A percentile compares a stretch with the other conserved stretches of the same genome.
Evolutionary conservation across 2,888 invertebrate species (phyloP).

Genomic region (Tachina fera): DNA sequence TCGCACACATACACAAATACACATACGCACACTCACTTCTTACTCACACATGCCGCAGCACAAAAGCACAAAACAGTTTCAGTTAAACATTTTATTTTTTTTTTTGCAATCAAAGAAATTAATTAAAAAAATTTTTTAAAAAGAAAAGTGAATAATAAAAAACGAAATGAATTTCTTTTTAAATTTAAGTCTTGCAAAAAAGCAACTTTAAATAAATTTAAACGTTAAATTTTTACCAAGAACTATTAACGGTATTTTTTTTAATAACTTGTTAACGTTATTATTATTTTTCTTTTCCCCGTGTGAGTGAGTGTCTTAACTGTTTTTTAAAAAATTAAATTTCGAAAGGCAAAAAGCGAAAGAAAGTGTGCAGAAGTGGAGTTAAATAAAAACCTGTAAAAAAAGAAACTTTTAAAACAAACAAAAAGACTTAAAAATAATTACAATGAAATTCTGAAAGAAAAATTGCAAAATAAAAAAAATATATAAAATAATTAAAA

Average conservation of each 20-base stretch:
- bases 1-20: neutral
- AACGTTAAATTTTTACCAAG: conserved; percentile 30
- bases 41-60: conserved; percentile 6
- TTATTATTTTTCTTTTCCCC: neutral
- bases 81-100: neutral
- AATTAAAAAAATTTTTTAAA: conserved; percentile 14
- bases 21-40: neutral
- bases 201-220: conserved; percentile 4
- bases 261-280: conserved; percentile 40
- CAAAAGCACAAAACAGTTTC: neutral
- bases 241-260: conserved; percentile 54
- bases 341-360: conserved; percentile 39
- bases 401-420: conserved; percentile 51
- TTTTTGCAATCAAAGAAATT: conserved; percentile 47
- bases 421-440: conserved; percentile 74
- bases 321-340: conserved; percentile 12
- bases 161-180: conserved; percentile 1
- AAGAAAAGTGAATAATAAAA: conserved; percentile 61
- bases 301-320: conserved; percentile 21
- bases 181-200: neutral
- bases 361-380: conserved; percentile 55
- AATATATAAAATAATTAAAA: conserved; percentile 21
- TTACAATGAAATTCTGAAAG: conserved; percentile 23
- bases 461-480: conserved; percentile 75
- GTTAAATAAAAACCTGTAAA: conserved; percentile 41